A percentile compares a stretch with the other conserved stretches of the same genome.
These are phyloP conservation scores for Arge pagana DNA, from an alignment of 2,888 invertebrate species.

Conservation along the genomic window DNA sequence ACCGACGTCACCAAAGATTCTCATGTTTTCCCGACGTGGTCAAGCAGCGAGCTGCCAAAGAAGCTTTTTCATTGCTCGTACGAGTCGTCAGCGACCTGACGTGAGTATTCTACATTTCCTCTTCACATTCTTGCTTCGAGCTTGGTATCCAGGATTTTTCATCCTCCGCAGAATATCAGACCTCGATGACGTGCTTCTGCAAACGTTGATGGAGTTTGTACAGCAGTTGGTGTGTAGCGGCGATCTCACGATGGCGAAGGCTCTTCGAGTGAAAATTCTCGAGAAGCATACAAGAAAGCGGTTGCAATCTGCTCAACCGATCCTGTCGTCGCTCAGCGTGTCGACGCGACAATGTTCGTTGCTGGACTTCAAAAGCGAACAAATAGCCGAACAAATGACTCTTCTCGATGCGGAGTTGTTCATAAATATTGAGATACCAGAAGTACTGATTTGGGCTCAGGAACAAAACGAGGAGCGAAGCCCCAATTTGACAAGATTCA, in stretches of 20 bases:
- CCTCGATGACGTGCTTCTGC: constrained; percentile 77
- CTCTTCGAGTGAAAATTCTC: constrained; percentile 85
- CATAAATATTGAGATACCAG: constrained; percentile 95
- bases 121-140: constrained; percentile 9
- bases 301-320: constrained; percentile 58
- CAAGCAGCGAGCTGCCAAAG: constrained; percentile 78
- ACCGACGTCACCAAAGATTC: constrained; percentile 78
- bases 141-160: constrained; percentile 3
- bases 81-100: constrained; percentile 95
- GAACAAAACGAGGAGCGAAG: constrained; percentile 97
- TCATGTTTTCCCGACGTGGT: constrained; percentile 70
- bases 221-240: constrained; percentile 91
- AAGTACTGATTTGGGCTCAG: constrained; percentile 95
- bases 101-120: constrained; percentile 65
- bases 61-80: constrained; percentile 91
- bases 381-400: constrained; percentile 98
- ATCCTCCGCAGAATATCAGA: constrained; percentile 74
- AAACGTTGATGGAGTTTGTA: constrained; percentile 89
- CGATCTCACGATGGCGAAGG: constrained; percentile 89
- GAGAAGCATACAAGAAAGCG: constrained; percentile 75
- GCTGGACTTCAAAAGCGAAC: constrained; percentile 91
- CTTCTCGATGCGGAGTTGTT: constrained; percentile 93
- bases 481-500: constrained; percentile 94
- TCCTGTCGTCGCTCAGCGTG: constrained; percentile 62
- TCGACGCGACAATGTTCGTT: constrained; percentile 69